These are phyloP conservation scores for Liolophura sinensis DNA, from an alignment of 1,140 invertebrate genomes.

Conservation along the genomic window DNA sequence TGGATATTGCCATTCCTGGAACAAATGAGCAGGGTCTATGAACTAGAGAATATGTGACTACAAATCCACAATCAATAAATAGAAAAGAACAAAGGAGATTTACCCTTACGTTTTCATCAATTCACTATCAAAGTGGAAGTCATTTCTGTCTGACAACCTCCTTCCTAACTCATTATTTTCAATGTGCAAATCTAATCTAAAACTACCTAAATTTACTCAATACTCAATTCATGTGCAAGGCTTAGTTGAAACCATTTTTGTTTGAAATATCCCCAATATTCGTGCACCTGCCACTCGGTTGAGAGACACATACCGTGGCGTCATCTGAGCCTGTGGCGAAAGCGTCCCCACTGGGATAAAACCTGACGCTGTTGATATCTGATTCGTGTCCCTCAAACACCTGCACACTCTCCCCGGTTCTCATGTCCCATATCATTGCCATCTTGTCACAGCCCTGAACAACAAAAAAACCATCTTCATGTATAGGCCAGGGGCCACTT, in stretches of 20 bases:
- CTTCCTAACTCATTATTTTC: too few species aligned
- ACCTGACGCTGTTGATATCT: conserved; percentile 97
- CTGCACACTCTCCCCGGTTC: conserved; percentile 97
- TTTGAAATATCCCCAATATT: not conserved
- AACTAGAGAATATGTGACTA: too few species aligned
- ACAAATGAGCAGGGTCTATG: too few species aligned
- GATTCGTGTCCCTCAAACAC: conserved; percentile 98
- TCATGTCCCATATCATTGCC: conserved; percentile 99
- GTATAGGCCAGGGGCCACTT: not conserved
- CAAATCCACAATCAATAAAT: too few species aligned
- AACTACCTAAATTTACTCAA: too few species aligned
- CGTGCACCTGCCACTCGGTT: not conserved
- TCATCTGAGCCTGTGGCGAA: conserved; percentile 98
- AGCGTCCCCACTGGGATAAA: conserved; percentile 99
- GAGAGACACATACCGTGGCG: conserved; percentile 73
- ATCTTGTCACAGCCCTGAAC: conserved; percentile 91
- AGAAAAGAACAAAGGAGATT: too few species aligned
- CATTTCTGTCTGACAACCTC: too few species aligned
- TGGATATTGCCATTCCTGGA: too few species aligned
- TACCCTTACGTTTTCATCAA: too few species aligned
- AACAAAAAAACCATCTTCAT: conserved; percentile 1
- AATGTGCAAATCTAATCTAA: too few species aligned
- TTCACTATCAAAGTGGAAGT: too few species aligned
- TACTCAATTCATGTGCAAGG: too few species aligned
- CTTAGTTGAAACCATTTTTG: not conserved